Conservation (phyloP, 2,888 invertebrate genomes). For the Thera obeliscata region DNA sequence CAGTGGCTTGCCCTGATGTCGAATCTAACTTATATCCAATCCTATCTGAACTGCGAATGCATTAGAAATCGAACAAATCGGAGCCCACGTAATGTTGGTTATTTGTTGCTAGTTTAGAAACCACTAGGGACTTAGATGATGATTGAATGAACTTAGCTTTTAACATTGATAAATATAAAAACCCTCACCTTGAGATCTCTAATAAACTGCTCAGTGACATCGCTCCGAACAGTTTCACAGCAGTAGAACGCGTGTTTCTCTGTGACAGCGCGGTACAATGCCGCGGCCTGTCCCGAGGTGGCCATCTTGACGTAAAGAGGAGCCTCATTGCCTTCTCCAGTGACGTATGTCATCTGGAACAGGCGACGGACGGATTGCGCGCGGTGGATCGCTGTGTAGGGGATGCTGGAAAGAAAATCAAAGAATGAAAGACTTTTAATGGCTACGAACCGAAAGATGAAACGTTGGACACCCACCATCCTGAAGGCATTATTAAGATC, state of each 20-base stretch:
- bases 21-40: too few relatives aligned
- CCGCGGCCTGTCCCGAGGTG: constrained; percentile 91
- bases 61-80: too few relatives aligned
- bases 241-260: constrained; percentile 97
- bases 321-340: constrained; percentile 87
- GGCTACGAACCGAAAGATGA: background rate
- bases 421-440: background rate
- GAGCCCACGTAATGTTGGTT: too few relatives aligned
- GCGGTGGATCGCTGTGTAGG: constrained; percentile 92
- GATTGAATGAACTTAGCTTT: background rate
- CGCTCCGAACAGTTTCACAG: constrained; percentile 94
- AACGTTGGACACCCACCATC: background rate
- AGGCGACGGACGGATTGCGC: constrained; percentile 90
- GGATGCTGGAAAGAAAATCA: constrained; percentile 85
- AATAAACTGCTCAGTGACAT: constrained; percentile 95
- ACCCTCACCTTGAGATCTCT: constrained; percentile 90
- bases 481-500: too few relatives aligned
- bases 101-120: background rate
- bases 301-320: constrained; percentile 91
- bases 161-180: background rate
- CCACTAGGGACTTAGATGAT: background rate
- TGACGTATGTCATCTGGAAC: constrained; percentile 90
- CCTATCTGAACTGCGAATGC: too few relatives aligned
- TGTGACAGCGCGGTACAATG: constrained; percentile 93
- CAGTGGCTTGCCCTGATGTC: too few relatives aligned